Evolutionary conservation across 2,797 vertebrate species (phyloP), one percentile per base, ranked within the genome.

Genomic region (Ctenopoma multispine): DNA sequence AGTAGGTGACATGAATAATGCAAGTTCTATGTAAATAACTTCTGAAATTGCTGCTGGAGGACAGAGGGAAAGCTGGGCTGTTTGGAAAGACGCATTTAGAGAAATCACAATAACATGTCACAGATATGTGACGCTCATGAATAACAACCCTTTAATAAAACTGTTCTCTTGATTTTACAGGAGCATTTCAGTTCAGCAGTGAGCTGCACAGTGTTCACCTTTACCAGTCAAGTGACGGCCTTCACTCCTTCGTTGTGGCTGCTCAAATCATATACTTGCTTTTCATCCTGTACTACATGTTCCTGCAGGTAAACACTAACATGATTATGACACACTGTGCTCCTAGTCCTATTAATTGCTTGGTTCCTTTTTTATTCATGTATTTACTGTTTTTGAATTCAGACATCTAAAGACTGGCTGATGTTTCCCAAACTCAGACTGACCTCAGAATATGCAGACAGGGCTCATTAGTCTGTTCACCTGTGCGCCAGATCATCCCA

Each of bases 281-380:
- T 68, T 97, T 98, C 47, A 92, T 98, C 74, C 70, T 96, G 66
- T 96, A 97, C 88, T 97, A 97, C 87, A 97, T 98, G 96, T 89
- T 89, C 59, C 69, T 92, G 4, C 96, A 99, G 96, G 97, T 98
- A 88, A 92, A 89, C n/a, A 5, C 23, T 8, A 23, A 57, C 29
- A 15, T n/a, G 4, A 14, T 0, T 34, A 4, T 29, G 11, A 9
- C 0, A 13, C 1, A 14, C 14, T 20, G 20, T 40, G 4, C 3
- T 14, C 27, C 0, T 13, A 57, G 11, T 3, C 1, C 17, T 8
- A 5, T 15, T 5, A 14, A 44, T 69, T 61, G 12, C 18, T 59
- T 34, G 31, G 13, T 13, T 53, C 34, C 44, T 57, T 63, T 11
- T 53, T 43, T 55, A n/a, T 34, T 4, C 1, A 12, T 56, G 44